These are phyloP conservation scores for Centropus bengalensis DNA, from an alignment of 2,113 vertebrate species.

Conservation along the genomic window DNA sequence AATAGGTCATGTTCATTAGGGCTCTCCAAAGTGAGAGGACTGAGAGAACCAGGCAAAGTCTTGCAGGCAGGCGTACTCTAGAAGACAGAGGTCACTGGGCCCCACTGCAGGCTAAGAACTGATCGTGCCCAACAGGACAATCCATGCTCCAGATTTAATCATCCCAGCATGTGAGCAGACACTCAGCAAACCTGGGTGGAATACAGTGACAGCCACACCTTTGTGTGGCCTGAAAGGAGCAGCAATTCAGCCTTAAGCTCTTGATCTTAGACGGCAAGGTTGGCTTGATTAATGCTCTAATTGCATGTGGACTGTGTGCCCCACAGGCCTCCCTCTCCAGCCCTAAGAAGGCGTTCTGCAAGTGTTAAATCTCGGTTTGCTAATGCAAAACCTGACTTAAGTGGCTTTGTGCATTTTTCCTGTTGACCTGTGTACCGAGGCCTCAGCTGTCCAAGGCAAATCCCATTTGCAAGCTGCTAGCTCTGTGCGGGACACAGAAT, in stretches of 20 bases:
- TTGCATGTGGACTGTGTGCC: background rate
- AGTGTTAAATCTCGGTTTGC: background rate
- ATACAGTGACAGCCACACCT: slow-evolving; percentile 7
- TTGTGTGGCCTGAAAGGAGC: slow-evolving; percentile 11
- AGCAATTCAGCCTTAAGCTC: slow-evolving; percentile 4
- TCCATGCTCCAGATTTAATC: background rate
- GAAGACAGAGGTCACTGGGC: background rate
- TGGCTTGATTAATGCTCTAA: background rate
- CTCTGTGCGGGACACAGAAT: background rate
- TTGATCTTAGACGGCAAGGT: slow-evolving; percentile 14
- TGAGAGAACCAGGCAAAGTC: background rate
- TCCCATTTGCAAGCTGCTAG: background rate
- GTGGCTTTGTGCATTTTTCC: background rate
- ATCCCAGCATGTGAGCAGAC: background rate
- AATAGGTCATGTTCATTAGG: background rate
- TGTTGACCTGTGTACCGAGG: rapidly evolving
- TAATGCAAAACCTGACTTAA: background rate
- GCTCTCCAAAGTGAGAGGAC: background rate
- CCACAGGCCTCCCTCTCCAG: background rate
- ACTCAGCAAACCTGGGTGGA: background rate
- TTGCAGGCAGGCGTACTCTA: background rate
- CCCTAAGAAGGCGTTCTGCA: background rate
- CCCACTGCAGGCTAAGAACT: background rate
- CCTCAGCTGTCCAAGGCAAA: background rate
- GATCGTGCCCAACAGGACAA: background rate